A percentile compares a stretch with the other conserved stretches of the same genome.
phyloP scores from a whole-genome alignment of 1,140 invertebrate species.

The Streblospio benedicti region DNA sequence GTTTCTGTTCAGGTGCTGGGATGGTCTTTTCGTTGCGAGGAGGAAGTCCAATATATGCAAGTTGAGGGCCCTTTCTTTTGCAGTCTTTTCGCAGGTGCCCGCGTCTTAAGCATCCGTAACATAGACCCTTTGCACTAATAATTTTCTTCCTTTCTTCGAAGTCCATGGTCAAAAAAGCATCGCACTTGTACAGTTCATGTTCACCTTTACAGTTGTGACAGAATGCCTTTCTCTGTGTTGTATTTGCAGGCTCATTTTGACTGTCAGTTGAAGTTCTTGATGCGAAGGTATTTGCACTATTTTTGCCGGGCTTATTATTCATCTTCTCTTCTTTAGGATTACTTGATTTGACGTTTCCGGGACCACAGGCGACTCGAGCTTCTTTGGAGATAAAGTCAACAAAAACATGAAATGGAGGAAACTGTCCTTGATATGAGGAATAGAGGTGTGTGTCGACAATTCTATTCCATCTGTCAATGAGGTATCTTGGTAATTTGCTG shows the following conservation, averaged over 20 bases:
- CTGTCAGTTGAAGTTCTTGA: too few relatives aligned
- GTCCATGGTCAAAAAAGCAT: not conserved
- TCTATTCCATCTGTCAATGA: slow-evolving; percentile 17
- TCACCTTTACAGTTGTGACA: too few relatives aligned
- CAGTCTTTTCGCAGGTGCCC: slow-evolving; percentile 1
- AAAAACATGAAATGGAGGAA: slow-evolving; percentile 20
- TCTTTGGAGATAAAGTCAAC: slow-evolving; percentile 19
- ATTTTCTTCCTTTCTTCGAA: not conserved
- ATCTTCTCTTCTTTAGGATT: too few relatives aligned
- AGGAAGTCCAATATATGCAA: slow-evolving; percentile 4
- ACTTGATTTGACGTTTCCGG: too few relatives aligned
- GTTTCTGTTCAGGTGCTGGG: too few relatives aligned
- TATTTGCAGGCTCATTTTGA: too few relatives aligned
- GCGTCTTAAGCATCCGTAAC: not conserved
- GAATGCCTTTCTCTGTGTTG: too few relatives aligned
- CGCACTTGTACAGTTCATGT: not conserved
- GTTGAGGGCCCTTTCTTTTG: not conserved
- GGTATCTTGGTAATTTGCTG: slow-evolving; percentile 22
- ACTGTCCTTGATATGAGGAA: too few relatives aligned
- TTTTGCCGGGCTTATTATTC: too few relatives aligned
- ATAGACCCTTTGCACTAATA: slow-evolving; percentile 8
- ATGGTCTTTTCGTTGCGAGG: too few relatives aligned
- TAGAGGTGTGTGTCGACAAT: slow-evolving; percentile 16
- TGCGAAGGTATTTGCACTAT: too few relatives aligned
- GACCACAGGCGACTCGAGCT: slow-evolving; percentile 21